Evolutionary conservation across 1,140 invertebrate species (phyloP).

Genomic region (Pogonomyrmex barbatus): DNA sequence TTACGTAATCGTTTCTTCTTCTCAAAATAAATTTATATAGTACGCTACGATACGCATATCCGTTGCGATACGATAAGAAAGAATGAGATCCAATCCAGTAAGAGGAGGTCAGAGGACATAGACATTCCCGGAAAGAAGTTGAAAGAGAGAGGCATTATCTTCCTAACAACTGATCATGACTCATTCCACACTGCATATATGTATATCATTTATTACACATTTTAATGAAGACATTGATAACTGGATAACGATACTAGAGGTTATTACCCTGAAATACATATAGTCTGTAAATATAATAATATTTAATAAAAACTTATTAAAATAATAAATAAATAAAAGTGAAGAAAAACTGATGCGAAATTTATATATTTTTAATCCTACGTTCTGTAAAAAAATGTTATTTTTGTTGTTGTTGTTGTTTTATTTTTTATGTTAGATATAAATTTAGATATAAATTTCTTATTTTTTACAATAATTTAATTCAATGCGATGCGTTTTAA

Average conservation of each 20-base stretch:
- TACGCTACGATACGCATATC: background rate
- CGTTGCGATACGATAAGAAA: slow-evolving; percentile 36
- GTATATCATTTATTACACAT: slow-evolving; percentile 10
- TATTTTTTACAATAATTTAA: background rate
- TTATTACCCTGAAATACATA: background rate
- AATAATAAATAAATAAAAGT: background rate
- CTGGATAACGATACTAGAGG: background rate
- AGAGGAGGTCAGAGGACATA: slow-evolving; percentile 41
- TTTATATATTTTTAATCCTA: background rate
- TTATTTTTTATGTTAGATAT: background rate
- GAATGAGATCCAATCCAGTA: slow-evolving; percentile 20
- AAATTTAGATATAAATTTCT: background rate
- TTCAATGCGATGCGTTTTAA: background rate
- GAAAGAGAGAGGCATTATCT: slow-evolving; percentile 40
- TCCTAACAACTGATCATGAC: slow-evolving; percentile 19
- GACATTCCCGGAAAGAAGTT: slow-evolving; percentile 19
- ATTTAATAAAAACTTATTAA: background rate
- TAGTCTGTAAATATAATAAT: background rate
- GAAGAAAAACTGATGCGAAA: background rate
- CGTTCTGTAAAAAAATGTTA: background rate
- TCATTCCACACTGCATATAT: background rate
- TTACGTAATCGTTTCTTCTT: slow-evolving; percentile 19
- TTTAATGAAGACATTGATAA: slow-evolving; percentile 14
- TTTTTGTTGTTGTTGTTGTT: background rate
- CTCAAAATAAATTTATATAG: slow-evolving; percentile 24